Conservation (phyloP, 2,113 vertebrate species). For the Sinocyclocheilus grahami region DNA sequence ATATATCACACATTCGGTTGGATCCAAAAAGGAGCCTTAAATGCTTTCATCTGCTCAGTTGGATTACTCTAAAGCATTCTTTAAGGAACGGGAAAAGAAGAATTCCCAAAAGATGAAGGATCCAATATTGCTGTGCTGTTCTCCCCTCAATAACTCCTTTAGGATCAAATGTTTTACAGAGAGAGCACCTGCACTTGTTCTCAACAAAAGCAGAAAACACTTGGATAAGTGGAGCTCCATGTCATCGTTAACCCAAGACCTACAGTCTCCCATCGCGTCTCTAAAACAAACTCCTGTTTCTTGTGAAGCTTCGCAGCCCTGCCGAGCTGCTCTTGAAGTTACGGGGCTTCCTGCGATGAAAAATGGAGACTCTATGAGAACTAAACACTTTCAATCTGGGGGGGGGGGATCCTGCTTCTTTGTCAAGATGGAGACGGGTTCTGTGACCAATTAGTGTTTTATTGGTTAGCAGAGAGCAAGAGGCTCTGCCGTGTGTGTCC, state of each 20-base stretch:
- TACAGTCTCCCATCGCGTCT: slow-evolving; percentile 49
- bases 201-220: slow-evolving; percentile 36
- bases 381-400: slow-evolving; percentile 53
- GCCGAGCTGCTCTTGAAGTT: slow-evolving; percentile 53
- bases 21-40: slow-evolving; percentile 11
- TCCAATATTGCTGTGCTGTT: background rate
- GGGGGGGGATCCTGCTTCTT: slow-evolving; percentile 49
- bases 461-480: slow-evolving; percentile 56
- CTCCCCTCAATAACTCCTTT: slow-evolving; percentile 9
- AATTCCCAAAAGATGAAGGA: slow-evolving; percentile 10
- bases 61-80: slow-evolving; percentile 17
- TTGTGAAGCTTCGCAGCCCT: slow-evolving; percentile 35
- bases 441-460: slow-evolving; percentile 70
- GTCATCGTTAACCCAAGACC: slow-evolving; percentile 50
- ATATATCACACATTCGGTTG: slow-evolving; percentile 13
- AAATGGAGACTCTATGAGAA: slow-evolving; percentile 58
- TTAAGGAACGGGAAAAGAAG: background rate
- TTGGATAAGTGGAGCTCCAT: slow-evolving; percentile 45
- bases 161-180: slow-evolving; percentile 31
- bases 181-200: slow-evolving; percentile 21
- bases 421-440: slow-evolving; percentile 61
- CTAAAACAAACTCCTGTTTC: slow-evolving; percentile 59
- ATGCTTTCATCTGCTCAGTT: slow-evolving; percentile 27
- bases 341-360: slow-evolving; percentile 53
- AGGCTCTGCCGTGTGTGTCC: slow-evolving; percentile 44